Percentiles rank a stretch among this genome's conserved stretches.
Evolutionary conservation across 92 coral and sea anemone genomes (phyloP).

Genomic region (Epizoanthus stellaris): DNA sequence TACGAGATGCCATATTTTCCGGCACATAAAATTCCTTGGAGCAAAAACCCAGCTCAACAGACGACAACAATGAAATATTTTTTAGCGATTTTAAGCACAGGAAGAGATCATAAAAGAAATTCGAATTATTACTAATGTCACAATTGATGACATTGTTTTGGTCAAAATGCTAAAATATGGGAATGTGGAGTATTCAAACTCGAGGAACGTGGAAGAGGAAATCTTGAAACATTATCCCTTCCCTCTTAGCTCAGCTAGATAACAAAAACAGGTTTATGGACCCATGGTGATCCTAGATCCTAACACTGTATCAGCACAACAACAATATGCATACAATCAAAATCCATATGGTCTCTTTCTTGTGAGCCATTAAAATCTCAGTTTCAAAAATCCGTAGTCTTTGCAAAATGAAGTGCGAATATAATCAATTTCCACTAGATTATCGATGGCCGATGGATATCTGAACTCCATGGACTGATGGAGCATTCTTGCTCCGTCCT

Average conservation of each 20-base stretch:
- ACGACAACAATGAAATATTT: neutral
- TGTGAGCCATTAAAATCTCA: conserved; percentile 25
- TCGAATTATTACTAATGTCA: neutral
- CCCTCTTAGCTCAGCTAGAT: neutral
- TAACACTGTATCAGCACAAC: no score
- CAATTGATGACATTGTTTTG: neutral
- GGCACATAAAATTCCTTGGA: neutral
- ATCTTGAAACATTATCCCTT: conserved; percentile 31
- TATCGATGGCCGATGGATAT: neutral
- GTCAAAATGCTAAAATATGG: neutral
- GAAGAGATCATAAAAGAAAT: neutral
- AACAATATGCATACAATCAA: neutral
- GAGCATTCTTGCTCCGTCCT: no score
- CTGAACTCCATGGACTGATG: no score
- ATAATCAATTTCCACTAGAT: neutral
- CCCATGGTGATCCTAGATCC: neutral
- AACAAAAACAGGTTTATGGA: neutral
- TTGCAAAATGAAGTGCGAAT: neutral
- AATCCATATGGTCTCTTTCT: neutral
- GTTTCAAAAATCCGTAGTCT: conserved; percentile 3
- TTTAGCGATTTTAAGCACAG: neutral
- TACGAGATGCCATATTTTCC: conserved; percentile 35
- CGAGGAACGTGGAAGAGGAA: conserved; percentile 8
- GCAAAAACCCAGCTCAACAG: neutral
- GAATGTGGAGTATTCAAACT: conserved; percentile 28